Evolutionary conservation across 1,140 invertebrate genomes (phyloP).

Genomic region (Papilio helenus): DNA sequence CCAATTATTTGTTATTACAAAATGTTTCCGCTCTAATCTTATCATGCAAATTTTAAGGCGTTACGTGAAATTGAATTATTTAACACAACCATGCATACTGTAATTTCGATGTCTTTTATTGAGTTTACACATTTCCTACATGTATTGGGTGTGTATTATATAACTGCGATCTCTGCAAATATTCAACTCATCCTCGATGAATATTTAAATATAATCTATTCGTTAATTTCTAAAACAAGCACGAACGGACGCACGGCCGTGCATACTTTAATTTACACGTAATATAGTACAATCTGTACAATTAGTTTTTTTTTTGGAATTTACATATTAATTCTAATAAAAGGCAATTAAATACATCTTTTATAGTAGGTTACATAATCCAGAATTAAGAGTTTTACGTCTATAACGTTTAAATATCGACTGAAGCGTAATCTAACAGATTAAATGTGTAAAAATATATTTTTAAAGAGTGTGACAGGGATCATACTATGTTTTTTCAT

Average conservation of each 20-base stretch:
- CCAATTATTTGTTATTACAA: slow-evolving; percentile 53
- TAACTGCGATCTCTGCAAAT: background rate
- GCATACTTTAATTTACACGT: background rate
- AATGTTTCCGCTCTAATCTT: slow-evolving; percentile 40
- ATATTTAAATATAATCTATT: slow-evolving; percentile 4
- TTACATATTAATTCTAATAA: no score
- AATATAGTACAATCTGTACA: background rate
- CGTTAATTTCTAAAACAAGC: slow-evolving; percentile 8
- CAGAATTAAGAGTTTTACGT: no score
- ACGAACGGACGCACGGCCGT: background rate
- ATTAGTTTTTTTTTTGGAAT: no score
- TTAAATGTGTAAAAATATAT: no score
- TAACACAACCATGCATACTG: slow-evolving; percentile 38
- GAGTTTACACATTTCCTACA: background rate
- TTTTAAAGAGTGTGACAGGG: no score
- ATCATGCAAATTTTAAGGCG: slow-evolving; percentile 44
- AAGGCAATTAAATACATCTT: no score
- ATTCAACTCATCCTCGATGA: slow-evolving; percentile 9
- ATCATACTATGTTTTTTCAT: no score
- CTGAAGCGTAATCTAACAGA: no score
- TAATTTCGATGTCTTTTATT: slow-evolving; percentile 24
- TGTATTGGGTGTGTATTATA: background rate
- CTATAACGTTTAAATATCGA: no score
- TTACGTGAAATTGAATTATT: slow-evolving; percentile 50
- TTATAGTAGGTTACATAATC: no score